Evolutionary conservation across 35 echinoderm and acorn worm species (phyloP).

Genomic region (Apostichopus japonicus): DNA sequence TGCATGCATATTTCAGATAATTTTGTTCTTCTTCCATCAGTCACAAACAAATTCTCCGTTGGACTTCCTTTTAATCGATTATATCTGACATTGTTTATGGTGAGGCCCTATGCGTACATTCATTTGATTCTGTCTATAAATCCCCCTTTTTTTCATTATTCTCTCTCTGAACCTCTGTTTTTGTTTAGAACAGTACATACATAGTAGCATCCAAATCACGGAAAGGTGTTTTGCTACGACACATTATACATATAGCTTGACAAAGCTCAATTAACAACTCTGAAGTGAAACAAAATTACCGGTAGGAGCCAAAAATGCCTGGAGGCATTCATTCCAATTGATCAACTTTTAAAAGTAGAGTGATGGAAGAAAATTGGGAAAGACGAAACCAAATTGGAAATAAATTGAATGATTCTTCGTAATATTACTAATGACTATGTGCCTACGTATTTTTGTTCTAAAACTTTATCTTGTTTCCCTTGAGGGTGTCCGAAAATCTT

Average conservation of each 20-base stretch:
- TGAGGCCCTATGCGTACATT: no score
- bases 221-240: not conserved
- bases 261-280: not conserved
- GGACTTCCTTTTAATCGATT: no score
- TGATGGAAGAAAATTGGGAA: not conserved
- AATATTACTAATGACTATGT: constrained; percentile 5
- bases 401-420: constrained; percentile 1
- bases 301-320: not conserved
- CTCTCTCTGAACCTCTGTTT: no score
- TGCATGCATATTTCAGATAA: no score
- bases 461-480: not conserved
- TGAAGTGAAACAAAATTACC: not conserved
- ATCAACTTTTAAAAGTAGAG: not conserved
- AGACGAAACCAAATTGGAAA: not conserved
- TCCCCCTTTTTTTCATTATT: no score
- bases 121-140: no score
- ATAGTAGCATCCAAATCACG: no score
- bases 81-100: no score
- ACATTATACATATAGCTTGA: not conserved
- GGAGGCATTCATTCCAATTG: not conserved
- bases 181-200: no score
- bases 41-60: no score
- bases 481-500: not conserved
- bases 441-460: not conserved
- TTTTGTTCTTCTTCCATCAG: no score